Conservation (phyloP, 92 coral and sea anemone genomes). For the Zoanthus solanderi region DNA sequence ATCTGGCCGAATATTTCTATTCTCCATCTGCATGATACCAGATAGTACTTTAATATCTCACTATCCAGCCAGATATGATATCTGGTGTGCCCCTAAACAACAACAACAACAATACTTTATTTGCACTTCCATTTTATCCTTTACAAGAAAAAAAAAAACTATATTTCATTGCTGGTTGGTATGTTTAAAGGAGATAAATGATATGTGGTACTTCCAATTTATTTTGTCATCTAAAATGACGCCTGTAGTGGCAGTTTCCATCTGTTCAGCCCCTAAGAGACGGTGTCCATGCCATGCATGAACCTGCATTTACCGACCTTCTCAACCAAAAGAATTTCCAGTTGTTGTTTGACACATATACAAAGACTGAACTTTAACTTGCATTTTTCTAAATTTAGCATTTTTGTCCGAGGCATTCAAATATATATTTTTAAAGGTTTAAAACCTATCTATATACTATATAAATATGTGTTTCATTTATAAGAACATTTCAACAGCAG, state of each 20-base stretch:
- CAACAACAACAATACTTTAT: too few relatives aligned
- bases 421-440: slow-evolving; percentile 6
- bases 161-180: too few relatives aligned
- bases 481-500: background rate
- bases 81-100: background rate
- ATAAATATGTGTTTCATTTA: background rate
- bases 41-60: background rate
- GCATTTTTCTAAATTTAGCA: slow-evolving; percentile 1
- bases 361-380: background rate
- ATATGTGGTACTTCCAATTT: too few relatives aligned
- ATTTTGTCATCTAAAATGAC: too few relatives aligned
- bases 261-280: background rate
- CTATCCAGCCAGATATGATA: background rate
- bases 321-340: background rate
- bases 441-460: background rate
- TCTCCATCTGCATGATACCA: background rate
- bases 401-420: background rate
- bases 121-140: too few relatives aligned
- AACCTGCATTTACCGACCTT: background rate
- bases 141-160: too few relatives aligned
- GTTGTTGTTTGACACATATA: background rate
- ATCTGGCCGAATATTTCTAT: background rate
- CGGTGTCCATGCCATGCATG: background rate
- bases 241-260: background rate
- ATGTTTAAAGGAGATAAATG: too few relatives aligned